phyloP scores from a whole-genome alignment of 2,113 vertebrate species.

The Peromyscus californicus region DNA sequence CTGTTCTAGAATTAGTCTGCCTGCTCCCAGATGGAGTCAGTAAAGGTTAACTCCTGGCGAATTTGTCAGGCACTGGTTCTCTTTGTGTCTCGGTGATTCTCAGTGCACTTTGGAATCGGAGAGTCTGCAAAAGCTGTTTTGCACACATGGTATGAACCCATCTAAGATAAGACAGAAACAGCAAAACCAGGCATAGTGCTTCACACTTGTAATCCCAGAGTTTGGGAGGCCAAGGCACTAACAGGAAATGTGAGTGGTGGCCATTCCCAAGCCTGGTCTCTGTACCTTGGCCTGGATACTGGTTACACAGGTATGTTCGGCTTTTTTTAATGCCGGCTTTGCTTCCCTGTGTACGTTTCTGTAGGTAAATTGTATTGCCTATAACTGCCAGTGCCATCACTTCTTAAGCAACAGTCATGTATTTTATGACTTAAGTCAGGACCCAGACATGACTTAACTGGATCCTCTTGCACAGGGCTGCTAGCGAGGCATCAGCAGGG shows the following conservation, averaged over 20 bases:
- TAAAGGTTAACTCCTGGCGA: background rate
- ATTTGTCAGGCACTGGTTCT: background rate
- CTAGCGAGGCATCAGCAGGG: background rate
- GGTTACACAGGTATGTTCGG: background rate
- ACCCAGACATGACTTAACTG: background rate
- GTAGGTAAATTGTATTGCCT: background rate
- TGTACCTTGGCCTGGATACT: background rate
- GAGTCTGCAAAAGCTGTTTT: background rate
- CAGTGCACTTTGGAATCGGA: background rate
- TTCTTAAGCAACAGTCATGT: slow-evolving; percentile 22
- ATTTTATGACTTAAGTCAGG: background rate
- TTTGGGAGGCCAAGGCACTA: background rate
- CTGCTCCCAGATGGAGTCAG: slow-evolving; percentile 16
- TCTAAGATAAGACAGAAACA: background rate
- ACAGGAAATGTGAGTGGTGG: background rate
- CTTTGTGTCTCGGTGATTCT: background rate
- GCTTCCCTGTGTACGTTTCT: slow-evolving; percentile 33
- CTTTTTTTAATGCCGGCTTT: slow-evolving; percentile 17
- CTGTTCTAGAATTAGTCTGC: slow-evolving; percentile 31
- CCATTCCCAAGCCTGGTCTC: background rate
- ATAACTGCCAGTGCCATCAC: background rate
- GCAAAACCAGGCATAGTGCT: background rate
- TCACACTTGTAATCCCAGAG: too few species aligned
- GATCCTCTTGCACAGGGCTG: background rate
- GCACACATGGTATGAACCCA: background rate